phyloP scores from a whole-genome alignment of 2,113 vertebrate genomes.

The Pelmatolapia mariae region DNA sequence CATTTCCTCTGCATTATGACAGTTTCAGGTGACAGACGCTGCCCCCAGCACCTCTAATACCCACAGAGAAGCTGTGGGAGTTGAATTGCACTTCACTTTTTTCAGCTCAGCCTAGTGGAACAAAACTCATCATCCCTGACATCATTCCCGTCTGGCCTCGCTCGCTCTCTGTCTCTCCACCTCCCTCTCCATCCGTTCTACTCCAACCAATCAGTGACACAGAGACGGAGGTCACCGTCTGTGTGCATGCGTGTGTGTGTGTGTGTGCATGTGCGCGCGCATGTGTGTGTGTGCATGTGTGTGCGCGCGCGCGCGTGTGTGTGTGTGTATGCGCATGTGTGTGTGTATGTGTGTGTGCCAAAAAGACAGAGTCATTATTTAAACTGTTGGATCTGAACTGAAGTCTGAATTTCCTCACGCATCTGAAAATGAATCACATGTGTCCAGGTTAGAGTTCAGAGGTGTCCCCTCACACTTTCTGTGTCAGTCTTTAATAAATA shows the following conservation, averaged over 20 bases:
- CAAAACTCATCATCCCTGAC: conserved; percentile 22
- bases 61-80: background rate
- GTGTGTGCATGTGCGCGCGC: too few relatives aligned
- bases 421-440: background rate
- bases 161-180: background rate
- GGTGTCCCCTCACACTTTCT: background rate
- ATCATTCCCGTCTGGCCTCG: background rate
- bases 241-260: background rate
- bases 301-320: background rate
- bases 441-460: background rate
- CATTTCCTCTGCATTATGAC: background rate
- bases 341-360: background rate
- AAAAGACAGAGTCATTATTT: background rate
- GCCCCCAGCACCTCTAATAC: background rate
- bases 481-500: background rate
- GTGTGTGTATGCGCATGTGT: background rate
- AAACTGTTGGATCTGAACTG: background rate
- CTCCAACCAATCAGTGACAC: conserved; percentile 11
- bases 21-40: too few relatives aligned
- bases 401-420: background rate
- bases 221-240: background rate
- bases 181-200: background rate
- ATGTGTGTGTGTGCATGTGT: background rate
- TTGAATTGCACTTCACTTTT: conserved; percentile 10
- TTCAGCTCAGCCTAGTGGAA: background rate